Percentiles rank a stretch among this genome's conserved stretches.
phyloP scores from a whole-genome alignment of 2,113 vertebrate species.

The Ceyx melanurus region DNA sequence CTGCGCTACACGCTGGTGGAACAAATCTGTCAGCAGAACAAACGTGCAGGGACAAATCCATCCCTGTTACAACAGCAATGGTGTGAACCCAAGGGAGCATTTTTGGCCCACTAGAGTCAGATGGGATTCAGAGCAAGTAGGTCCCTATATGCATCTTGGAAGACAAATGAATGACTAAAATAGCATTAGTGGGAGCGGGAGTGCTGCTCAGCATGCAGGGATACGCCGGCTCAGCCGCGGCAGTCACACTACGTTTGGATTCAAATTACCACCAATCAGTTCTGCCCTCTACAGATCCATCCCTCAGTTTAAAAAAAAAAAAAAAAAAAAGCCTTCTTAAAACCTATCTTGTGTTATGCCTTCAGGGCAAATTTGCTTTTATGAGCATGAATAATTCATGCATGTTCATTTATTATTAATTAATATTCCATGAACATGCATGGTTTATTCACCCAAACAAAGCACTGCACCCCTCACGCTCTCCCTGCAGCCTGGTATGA shows the following conservation, averaged over 20 bases:
- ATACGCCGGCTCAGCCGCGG: neutral
- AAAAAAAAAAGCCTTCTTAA: neutral
- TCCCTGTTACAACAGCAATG: constrained; percentile 27
- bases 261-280: constrained; percentile 43
- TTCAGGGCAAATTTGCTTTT: constrained; percentile 73
- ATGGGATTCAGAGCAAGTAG: constrained; percentile 31
- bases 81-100: neutral
- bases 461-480: neutral
- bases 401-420: constrained; percentile 72
- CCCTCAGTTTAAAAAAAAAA: neutral
- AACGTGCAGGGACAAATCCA: constrained; percentile 46
- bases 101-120: constrained; percentile 6
- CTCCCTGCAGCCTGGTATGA: neutral
- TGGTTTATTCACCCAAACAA: constrained; percentile 71
- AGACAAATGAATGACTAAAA: constrained; percentile 33
- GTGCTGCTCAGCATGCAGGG: constrained; percentile 7
- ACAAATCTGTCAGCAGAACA: constrained; percentile 57
- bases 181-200: neutral
- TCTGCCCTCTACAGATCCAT: constrained; percentile 19
- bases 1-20: constrained; percentile 29
- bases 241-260: neutral
- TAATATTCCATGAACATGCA: constrained; percentile 73
- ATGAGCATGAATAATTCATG: constrained; percentile 73
- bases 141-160: neutral
- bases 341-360: constrained; percentile 60